phyloP scores from a whole-genome alignment of 2,797 vertebrate species.

The Pantherophis vulpinus region DNA sequence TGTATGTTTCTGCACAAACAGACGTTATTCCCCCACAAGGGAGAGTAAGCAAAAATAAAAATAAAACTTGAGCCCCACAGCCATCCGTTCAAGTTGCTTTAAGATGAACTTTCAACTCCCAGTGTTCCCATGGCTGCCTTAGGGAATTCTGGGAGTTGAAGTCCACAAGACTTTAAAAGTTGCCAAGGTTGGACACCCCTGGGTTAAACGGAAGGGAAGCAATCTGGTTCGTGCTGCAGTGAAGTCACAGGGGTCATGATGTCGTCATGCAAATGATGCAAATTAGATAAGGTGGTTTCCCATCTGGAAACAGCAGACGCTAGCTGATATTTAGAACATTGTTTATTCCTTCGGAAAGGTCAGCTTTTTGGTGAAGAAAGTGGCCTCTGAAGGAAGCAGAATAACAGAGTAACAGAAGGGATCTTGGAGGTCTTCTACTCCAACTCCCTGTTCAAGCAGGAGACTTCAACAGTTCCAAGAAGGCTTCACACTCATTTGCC shows the following conservation, averaged over 20 bases:
- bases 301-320: not conserved
- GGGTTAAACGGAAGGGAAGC: not conserved
- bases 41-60: not conserved
- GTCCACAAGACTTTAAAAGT: no score
- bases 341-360: not conserved
- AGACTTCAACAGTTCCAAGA: no score
- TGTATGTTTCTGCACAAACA: not conserved
- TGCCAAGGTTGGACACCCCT: no score
- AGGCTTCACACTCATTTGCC: no score
- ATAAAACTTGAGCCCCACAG: not conserved
- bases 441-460: no score
- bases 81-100: not conserved
- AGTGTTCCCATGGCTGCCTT: no score
- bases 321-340: not conserved
- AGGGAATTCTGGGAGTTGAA: no score
- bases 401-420: not conserved
- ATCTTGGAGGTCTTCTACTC: no score
- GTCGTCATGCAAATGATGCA: not conserved
- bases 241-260: not conserved
- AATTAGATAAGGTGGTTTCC: not conserved
- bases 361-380: not conserved
- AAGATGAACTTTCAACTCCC: not conserved
- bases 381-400: not conserved
- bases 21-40: not conserved
- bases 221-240: not conserved